Evolutionary conservation across 2,797 vertebrate species (phyloP), one percentile per base, ranked within the genome.

Genomic region (Sebastes steindachneri): DNA sequence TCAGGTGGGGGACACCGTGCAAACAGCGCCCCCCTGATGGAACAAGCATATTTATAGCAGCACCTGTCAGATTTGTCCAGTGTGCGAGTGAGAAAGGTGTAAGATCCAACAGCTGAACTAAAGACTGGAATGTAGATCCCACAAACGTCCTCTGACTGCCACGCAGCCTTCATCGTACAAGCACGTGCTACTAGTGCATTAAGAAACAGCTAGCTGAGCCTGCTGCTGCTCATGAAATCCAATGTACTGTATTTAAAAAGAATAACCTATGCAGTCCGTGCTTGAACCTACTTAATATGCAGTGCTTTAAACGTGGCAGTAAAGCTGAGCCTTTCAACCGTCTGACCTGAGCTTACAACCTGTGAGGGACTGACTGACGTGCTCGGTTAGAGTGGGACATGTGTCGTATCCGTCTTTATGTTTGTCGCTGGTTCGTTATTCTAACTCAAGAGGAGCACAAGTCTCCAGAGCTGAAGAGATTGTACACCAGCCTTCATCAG

Each of bases 171-270:
- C 72, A 78, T 70, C 64, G 19, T 51, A 80, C 53, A 59, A 83
- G 64, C 84, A 35, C 41, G 28, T 48, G 85, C 84, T 82, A 62
- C 78, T 19, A 33, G 85, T 14, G 72, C 65, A 21, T 82, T 76
- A 31, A 68, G 25, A 69, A 87, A 80, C 68, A 19, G 63, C 80
- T 54, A 59, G 62, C 53, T 17, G 54, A 80, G 75, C 68, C 82
- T 54, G 53, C 86, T 60, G 80, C 87, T 81, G 80, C 87, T 80
- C 58, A 17, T 78, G 31, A 87, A 80, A 84, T 90, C 86, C 2
- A 72, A 77, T 37, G 89, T 92, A 90, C 91, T 91, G 91, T 91
- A 89, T 82, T 75, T 17, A 63, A 77, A 62, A 23, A 48, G 68
- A 51, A 19, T 51, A 51, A 51, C 48, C 48, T 92, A 89, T 90